These are phyloP conservation scores for Porites evermanni DNA, from an alignment of 92 coral and sea anemone species.

Conservation along the genomic window DNA sequence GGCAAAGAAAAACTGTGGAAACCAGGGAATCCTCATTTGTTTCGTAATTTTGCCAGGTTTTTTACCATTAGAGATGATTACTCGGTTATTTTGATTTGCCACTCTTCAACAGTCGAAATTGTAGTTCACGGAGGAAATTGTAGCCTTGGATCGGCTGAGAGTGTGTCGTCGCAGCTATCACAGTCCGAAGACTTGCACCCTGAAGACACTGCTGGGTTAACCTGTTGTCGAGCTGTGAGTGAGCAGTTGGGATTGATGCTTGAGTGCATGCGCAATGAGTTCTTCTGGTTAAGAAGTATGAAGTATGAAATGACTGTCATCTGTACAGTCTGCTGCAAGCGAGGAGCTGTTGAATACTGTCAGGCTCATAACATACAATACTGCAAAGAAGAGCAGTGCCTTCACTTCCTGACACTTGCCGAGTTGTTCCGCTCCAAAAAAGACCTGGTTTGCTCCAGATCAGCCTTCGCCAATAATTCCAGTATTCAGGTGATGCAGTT, in stretches of 20 bases:
- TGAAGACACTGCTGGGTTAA: not conserved
- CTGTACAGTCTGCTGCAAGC: conserved; percentile 37
- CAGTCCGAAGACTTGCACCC: not conserved
- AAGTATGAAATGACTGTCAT: conserved; percentile 11
- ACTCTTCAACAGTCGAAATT: not conserved
- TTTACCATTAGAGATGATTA: conserved; percentile 4
- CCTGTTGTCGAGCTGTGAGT: conserved; percentile 5
- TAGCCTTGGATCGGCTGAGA: not conserved
- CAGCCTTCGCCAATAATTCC: not conserved
- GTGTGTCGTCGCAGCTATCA: not conserved
- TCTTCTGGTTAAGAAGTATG: conserved; percentile 27
- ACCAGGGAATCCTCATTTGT: not conserved
- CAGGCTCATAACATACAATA: not conserved
- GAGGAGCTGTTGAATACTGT: not conserved
- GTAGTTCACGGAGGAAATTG: not conserved
- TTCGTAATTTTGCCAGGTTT: conserved; percentile 20
- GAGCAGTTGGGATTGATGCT: conserved; percentile 1
- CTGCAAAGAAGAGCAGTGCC: not conserved
- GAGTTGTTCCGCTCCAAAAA: not conserved
- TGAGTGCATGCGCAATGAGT: conserved; percentile 28
- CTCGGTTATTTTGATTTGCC: conserved; percentile 1
- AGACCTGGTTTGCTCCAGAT: not conserved
- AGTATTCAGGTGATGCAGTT: not conserved
- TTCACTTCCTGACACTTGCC: not conserved
- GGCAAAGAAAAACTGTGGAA: not conserved